Evolutionary conservation across 2,888 invertebrate genomes (phyloP), one percentile per base, ranked within the genome.

Genomic region (Nomada ruficornis): DNA sequence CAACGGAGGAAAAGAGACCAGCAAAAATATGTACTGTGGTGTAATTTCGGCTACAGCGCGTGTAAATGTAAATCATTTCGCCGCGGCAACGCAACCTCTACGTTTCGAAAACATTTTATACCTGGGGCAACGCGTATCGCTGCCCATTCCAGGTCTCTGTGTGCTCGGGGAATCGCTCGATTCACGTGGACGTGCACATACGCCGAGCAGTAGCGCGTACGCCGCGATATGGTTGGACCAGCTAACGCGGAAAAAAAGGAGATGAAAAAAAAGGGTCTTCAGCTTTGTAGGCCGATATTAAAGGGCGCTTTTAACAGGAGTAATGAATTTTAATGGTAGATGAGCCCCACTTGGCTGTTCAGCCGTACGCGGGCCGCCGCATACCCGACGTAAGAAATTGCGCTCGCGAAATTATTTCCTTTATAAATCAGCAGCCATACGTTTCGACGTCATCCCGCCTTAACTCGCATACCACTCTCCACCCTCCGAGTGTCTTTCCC

Each of bases 351-450:
- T 36, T 36, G 54, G 69, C 75, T 73, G 82, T 75, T 79, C 79
- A 50, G 36, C 71, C 55, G 52, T 55, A 67, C 83, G 72, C 36
- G 36, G 7, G 36, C 71, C 47, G 69, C 77, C 71, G 74, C 76
- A 82, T 86, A 85, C 77, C 78, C 83, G 83, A 80, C 85, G 50
- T 91, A 90, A 91, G 92, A 89, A 92, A 93, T 92, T 91, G 91
- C 92, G 72, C 79, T 74, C 83, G 86, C 87, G 88, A 91, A 93
- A 93, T 92, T 91, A 93, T 93, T 92, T 90, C 92, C 92, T 91
- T 92, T 92, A 93, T 93, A 93, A 93, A 93, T 93, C 93, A 93
- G 90, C 89, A 83, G 89, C 90, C 91, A 92, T 92, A 92, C 90
- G 90, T 92, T 91, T 87, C 88, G 88, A 86, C 85, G 89, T 86